Evolutionary conservation across 1,140 invertebrate species (phyloP), one percentile per base, ranked within the genome.

Genomic region (Cardiocondyla obscurior): DNA sequence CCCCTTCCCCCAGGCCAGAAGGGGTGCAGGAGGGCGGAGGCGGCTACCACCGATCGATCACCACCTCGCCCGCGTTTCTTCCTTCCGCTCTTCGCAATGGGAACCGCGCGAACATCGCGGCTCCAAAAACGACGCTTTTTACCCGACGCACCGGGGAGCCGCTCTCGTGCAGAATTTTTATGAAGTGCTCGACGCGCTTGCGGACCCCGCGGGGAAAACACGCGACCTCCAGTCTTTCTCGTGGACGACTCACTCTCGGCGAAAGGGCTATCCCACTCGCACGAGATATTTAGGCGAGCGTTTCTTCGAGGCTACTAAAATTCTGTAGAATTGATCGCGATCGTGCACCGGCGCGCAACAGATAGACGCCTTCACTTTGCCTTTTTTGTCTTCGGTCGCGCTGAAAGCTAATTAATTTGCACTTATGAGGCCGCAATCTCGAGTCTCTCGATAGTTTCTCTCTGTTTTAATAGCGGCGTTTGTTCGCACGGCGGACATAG

Each of bases 41-140:
- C 76, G 81, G 64, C 79, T 51, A 81, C 76, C 85, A 81, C 89
- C 85, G 88, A 90, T 90, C 90, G 90, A 91, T 91, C 90, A 89
- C 60, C 87, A 89, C 64, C 69, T 85, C 87, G 58, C 70, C 85
- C 82, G 73, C 69, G 51, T 90, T 85, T 90, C 85, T 87, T 84
- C 69, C 76, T 87, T 87, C 85, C 82, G 67, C 62, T 84, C 73
- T 42, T 51, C 82, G 76, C 69, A 44, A 84, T 87, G 64, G 55
- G 82, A 76, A 87, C 86, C 64, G 60, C 74, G 69, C 70, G 36
- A 30, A 60, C 62, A 22, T 44, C 42, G 28, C 55, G 42, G 42
- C n/a, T 69, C 25, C 16, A 33, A 72, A 81, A 81, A 73, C 19
- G 39, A 6, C 16, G 39, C 39, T 46, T 39, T 73, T 81, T 46